Evolutionary conservation across 2,888 invertebrate genomes (phyloP), one percentile per base, ranked within the genome.

Genomic region (Aricia artaxerxes): DNA sequence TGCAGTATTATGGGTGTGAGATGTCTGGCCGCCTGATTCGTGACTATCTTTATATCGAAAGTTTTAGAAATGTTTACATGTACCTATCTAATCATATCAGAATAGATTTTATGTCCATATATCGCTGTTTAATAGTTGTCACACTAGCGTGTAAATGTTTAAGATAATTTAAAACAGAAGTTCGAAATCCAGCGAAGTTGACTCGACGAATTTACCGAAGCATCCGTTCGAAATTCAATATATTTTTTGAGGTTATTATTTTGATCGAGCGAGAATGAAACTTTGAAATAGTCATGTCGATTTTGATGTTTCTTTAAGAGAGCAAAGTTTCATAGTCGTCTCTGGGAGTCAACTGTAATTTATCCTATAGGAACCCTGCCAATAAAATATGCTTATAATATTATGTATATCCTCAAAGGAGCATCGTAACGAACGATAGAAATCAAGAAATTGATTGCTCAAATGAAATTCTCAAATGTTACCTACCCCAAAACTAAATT

Each of bases 31-130:
- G 87, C 88, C 88, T 87, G 86, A 84, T 85, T 84, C 82, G 85
- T 87, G 87, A 82, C 82, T 81, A 80, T 84, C 85, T 86, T 85
- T 85, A 81, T 82, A 82, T 83, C 83, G 80, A 80, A 81, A 82
- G 86, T 90, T 90, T 91, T 90, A 89, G 90, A 91, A 84, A 86
- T 86, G 83, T 91, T 88, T 90, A 90, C 87, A 88, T 88, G 86
- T 89, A 85, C 85, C 85, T 87, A 84, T 86, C 76, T 82, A 79
- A 81, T 88, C 91, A 91, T 92, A 92, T 92, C 91, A 89, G 86
- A 82, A 83, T 84, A 84, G 84, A 83, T 69, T 84, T 82, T 82
- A 84, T 84, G 82, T 83, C 82, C 82, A 82, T 84, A 80, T 82
- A 80, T 84, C 80, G 80, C 82, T 85, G 83, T 84, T 82, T 81